Evolutionary conservation across 2,888 invertebrate genomes (phyloP).

Genomic region (Orchesellides sinensis): DNA sequence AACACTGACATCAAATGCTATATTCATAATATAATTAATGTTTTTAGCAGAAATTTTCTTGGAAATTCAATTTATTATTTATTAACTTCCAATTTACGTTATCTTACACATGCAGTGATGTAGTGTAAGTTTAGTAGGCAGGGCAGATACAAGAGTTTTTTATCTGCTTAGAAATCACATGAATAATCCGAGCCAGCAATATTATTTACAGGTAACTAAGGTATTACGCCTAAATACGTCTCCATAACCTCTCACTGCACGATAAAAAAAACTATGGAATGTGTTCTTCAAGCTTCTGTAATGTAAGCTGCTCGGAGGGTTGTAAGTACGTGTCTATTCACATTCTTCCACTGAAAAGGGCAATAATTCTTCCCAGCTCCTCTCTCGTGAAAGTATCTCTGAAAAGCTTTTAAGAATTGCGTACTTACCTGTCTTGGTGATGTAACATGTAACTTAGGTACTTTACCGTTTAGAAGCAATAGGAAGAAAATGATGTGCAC

Average conservation of each 20-base stretch:
- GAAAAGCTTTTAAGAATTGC: slow-evolving; percentile 16
- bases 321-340: not conserved
- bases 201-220: not conserved
- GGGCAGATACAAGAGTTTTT: too few relatives aligned
- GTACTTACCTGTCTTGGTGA: too few relatives aligned
- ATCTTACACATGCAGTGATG: too few relatives aligned
- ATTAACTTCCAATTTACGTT: too few relatives aligned
- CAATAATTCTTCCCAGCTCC: slow-evolving; percentile 42
- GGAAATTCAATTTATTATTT: too few relatives aligned
- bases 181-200: not conserved
- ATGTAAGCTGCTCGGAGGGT: slow-evolving; percentile 24
- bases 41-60: too few relatives aligned
- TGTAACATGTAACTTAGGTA: too few relatives aligned
- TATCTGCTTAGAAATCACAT: not conserved
- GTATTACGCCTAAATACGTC: not conserved
- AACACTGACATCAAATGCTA: too few relatives aligned
- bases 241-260: not conserved
- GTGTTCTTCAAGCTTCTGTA: not conserved
- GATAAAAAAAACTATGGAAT: slow-evolving; percentile 14
- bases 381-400: slow-evolving; percentile 21
- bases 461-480: not conserved
- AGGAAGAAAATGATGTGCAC: slow-evolving; percentile 15
- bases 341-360: slow-evolving; percentile 37
- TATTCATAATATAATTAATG: too few relatives aligned
- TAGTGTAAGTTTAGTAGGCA: too few relatives aligned